Conservation (phyloP, 2,797 vertebrate species). For the Columba guinea region DNA sequence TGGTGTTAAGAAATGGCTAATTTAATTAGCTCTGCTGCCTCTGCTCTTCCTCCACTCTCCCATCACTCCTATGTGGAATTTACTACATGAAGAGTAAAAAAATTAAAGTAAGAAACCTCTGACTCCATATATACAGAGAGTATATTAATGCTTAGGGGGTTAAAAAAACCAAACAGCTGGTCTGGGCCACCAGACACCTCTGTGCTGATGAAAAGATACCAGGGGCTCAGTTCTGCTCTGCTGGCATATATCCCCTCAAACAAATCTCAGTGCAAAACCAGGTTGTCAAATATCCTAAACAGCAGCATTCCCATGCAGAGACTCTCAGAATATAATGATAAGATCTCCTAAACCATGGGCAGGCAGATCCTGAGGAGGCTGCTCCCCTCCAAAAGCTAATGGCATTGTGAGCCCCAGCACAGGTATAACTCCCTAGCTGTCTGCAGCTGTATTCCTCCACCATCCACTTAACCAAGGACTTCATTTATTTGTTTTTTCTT, state of each 20-base stretch:
- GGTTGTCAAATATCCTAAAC: background rate
- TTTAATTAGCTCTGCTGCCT: background rate
- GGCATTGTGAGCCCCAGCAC: background rate
- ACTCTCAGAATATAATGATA: background rate
- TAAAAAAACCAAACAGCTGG: background rate
- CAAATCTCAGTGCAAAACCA: background rate
- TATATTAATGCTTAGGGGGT: background rate
- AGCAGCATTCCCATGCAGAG: background rate
- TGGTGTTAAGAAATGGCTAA: constrained; percentile 24
- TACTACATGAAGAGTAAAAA: background rate
- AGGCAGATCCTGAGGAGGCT: background rate
- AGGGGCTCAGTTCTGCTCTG: background rate
- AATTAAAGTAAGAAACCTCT: background rate
- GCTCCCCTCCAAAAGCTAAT: background rate
- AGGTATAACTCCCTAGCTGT: background rate
- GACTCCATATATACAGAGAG: background rate
- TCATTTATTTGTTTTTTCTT: background rate
- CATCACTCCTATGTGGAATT: background rate
- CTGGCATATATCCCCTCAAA: background rate
- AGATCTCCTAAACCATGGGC: background rate
- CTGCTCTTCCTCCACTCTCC: background rate
- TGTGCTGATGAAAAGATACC: no score
- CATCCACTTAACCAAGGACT: background rate
- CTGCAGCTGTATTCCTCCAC: background rate
- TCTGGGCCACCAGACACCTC: background rate